Evolutionary conservation across 2,113 vertebrate genomes (phyloP).

Genomic region (Ursus arctos): DNA sequence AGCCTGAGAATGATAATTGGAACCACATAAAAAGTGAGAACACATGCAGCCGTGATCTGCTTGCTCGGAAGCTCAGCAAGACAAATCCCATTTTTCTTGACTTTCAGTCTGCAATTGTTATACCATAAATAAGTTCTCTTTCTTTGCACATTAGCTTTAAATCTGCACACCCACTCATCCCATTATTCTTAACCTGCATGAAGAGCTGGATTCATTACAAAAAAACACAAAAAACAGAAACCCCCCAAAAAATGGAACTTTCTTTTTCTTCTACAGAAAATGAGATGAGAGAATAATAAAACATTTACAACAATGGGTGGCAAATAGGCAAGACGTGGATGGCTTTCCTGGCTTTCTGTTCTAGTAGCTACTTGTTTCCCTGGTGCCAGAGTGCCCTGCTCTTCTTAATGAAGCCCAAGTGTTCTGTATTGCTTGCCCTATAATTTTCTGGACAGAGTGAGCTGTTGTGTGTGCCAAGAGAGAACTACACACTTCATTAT

Average conservation of each 20-base stretch:
- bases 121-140: constrained; percentile 26
- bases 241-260: background rate
- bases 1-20: background rate
- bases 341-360: background rate
- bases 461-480: constrained; percentile 29
- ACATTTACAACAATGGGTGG: background rate
- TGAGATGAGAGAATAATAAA: constrained; percentile 40
- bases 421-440: constrained; percentile 8
- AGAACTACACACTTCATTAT: constrained; percentile 74
- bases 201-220: constrained; percentile 58
- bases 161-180: background rate
- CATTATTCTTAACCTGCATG: constrained; percentile 15
- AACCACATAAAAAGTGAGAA: background rate
- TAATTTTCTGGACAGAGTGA: constrained; percentile 76
- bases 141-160: background rate
- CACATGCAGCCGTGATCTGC: background rate
- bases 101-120: background rate
- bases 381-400: background rate
- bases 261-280: background rate
- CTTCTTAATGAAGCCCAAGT: constrained; percentile 57
- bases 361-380: background rate
- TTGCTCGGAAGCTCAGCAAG: constrained; percentile 33
- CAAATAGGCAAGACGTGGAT: background rate
- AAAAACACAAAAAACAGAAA: background rate
- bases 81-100: background rate